These are phyloP conservation scores for Platyrinchus mystaceus DNA, from an alignment of 2,797 vertebrate species.

Conservation along the genomic window DNA sequence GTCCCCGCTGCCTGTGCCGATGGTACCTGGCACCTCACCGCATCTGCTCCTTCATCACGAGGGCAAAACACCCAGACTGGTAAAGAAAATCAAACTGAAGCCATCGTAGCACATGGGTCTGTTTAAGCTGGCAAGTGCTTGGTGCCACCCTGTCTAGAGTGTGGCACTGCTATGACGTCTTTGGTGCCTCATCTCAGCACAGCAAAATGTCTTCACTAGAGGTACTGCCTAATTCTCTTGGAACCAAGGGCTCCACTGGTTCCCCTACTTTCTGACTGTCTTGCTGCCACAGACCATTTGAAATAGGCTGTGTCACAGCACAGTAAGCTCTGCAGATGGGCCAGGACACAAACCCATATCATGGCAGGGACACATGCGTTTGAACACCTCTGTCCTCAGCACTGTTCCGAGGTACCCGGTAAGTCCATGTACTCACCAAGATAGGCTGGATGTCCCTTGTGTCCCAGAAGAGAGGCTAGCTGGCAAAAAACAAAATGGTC, in stretches of 20 bases:
- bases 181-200: background rate
- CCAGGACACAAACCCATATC: background rate
- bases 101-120: background rate
- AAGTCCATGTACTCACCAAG: background rate
- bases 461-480: background rate
- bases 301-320: background rate
- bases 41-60: background rate
- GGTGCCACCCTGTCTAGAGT: background rate
- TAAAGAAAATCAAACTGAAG: background rate
- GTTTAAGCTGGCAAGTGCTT: background rate
- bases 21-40: accelerated
- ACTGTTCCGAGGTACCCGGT: accelerated
- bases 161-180: background rate
- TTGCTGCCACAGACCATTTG: background rate
- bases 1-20: accelerated
- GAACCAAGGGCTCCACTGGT: background rate
- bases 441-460: background rate
- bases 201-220: background rate
- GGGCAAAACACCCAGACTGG: background rate
- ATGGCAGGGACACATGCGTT: accelerated
- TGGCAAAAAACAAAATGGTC: background rate
- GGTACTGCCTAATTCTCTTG: background rate
- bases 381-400: background rate
- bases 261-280: background rate
- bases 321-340: background rate